Evolutionary conservation across 1,140 invertebrate species (phyloP).

Genomic region (Callitettix versicolor): DNA sequence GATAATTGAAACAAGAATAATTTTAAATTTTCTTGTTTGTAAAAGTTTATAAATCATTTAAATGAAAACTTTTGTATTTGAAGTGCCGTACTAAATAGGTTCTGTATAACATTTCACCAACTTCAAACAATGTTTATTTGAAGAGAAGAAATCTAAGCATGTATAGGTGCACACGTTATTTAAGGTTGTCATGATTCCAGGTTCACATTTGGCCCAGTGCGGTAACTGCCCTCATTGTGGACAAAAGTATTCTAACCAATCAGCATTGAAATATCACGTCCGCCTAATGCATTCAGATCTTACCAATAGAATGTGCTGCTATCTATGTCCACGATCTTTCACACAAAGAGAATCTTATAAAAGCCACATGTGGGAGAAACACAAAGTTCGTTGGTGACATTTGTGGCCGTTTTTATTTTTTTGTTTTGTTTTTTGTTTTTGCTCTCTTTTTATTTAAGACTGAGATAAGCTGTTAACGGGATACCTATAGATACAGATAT

Average conservation of each 20-base stretch:
- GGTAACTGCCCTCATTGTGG: conserved; percentile 49
- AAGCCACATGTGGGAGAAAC: conserved; percentile 50
- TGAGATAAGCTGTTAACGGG: too few relatives aligned
- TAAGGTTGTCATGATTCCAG: conserved; percentile 16
- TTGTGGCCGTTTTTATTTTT: not conserved
- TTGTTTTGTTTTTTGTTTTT: too few relatives aligned
- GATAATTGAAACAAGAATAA: too few relatives aligned
- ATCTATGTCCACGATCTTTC: conserved; percentile 50
- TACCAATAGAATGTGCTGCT: conserved; percentile 50
- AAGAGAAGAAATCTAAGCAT: too few relatives aligned
- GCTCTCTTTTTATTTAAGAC: not conserved
- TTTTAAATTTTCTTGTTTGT: too few relatives aligned
- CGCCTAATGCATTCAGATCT: conserved; percentile 54
- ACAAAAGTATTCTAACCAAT: conserved; percentile 51
- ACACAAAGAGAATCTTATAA: conserved; percentile 51
- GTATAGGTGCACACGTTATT: not conserved
- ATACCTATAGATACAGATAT: too few relatives aligned
- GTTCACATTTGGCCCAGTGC: conserved; percentile 26
- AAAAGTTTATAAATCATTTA: too few relatives aligned
- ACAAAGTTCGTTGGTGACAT: conserved; percentile 46
- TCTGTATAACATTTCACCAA: too few relatives aligned
- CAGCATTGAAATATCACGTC: conserved; percentile 55
- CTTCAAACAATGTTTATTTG: too few relatives aligned
- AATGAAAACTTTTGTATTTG: too few relatives aligned
- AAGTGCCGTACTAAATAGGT: too few relatives aligned